phyloP scores from a whole-genome alignment of 1,140 invertebrate species.

The Heliconius hermathena region DNA sequence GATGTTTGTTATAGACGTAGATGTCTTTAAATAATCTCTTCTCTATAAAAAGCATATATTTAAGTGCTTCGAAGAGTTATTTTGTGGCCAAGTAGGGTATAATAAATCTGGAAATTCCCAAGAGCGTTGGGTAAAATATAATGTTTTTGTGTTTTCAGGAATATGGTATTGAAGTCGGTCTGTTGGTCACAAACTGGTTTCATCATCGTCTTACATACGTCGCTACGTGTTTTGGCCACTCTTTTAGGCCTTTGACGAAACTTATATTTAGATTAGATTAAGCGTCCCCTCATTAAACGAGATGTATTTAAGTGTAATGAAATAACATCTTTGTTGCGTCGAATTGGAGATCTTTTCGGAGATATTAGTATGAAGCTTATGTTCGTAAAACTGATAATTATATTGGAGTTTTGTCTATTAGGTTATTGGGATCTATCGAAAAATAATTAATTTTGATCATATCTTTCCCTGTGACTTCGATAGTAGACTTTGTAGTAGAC shows the following conservation, averaged over 20 bases:
- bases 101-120: constrained; percentile 7
- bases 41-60: background rate
- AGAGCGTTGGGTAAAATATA: constrained; percentile 35
- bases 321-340: constrained; percentile 5
- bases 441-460: constrained; percentile 1
- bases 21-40: constrained; percentile 2
- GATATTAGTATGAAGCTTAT: background rate
- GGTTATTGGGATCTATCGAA: background rate
- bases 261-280: constrained; percentile 47
- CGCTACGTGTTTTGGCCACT: constrained; percentile 43
- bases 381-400: background rate
- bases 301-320: constrained; percentile 17
- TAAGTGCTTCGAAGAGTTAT: background rate
- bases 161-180: constrained; percentile 72
- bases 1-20: background rate
- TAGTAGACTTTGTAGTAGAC: constrained; percentile 16
- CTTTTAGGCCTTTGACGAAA: constrained; percentile 38
- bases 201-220: constrained; percentile 60
- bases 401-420: constrained; percentile 1
- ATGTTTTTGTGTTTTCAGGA: constrained; percentile 76
- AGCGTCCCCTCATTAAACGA: constrained; percentile 29
- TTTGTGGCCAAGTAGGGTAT: constrained; percentile 7
- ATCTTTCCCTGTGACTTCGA: constrained; percentile 14
- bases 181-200: constrained; percentile 61
- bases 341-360: background rate